phyloP scores from a whole-genome alignment of 1,140 invertebrate species.

The Mycetomoellerius zeteki region DNA sequence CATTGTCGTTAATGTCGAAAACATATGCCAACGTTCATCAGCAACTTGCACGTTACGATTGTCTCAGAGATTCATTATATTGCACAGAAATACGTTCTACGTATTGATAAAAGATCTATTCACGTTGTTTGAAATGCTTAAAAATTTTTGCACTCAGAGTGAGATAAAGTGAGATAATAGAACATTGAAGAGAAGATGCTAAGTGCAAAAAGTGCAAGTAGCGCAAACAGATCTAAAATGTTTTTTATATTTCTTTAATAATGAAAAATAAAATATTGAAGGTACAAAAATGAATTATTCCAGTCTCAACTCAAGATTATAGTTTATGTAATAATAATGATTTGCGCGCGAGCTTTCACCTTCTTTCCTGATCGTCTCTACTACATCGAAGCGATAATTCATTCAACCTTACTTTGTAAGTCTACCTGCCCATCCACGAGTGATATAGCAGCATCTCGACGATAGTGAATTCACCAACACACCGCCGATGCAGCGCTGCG shows the following conservation, averaged over 20 bases:
- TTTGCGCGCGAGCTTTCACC: background rate
- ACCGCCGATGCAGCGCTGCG: background rate
- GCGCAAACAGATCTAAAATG: no score
- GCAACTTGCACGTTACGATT: background rate
- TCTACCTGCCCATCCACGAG: background rate
- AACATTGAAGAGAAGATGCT: no score
- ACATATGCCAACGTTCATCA: background rate
- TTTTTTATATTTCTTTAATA: no score
- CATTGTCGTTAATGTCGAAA: background rate
- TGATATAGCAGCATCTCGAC: slow-evolving; percentile 15
- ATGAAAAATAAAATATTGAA: background rate
- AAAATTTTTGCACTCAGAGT: no score
- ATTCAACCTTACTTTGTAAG: background rate
- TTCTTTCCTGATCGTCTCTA: background rate
- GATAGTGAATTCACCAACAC: slow-evolving; percentile 11
- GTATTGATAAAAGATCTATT: no score
- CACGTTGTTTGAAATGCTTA: no score
- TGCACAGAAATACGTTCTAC: background rate
- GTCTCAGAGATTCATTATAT: background rate
- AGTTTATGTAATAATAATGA: background rate
- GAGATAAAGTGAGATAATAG: no score
- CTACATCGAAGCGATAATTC: slow-evolving; percentile 4
- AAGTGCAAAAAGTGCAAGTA: no score
- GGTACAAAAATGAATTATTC: background rate
- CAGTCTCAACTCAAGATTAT: background rate